Conservation (phyloP, 1,140 invertebrate genomes). For the Ceratina calcarata region DNA sequence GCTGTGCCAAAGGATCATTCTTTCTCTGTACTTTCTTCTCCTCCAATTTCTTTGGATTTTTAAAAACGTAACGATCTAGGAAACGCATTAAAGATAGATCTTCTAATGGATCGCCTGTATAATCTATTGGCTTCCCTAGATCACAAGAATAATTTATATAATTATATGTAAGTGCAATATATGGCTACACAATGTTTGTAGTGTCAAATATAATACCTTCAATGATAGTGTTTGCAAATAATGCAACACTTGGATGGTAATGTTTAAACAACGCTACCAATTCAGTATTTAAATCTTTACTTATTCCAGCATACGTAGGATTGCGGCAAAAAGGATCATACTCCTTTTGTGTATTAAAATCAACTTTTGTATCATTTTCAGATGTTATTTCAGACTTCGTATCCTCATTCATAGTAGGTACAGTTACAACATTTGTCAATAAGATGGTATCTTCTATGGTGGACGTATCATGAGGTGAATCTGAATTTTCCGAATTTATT, state of each 20-base stretch:
- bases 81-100: slow-evolving; percentile 95
- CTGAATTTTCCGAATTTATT: slow-evolving; percentile 19
- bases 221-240: slow-evolving; percentile 93
- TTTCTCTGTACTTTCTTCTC: slow-evolving; percentile 70
- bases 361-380: slow-evolving; percentile 63
- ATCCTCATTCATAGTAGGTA: slow-evolving; percentile 22
- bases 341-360: slow-evolving; percentile 68
- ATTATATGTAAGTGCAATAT: neutral
- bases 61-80: slow-evolving; percentile 96
- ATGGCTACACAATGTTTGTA: too few species aligned
- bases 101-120: slow-evolving; percentile 94
- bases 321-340: slow-evolving; percentile 91
- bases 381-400: slow-evolving; percentile 16
- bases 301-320: slow-evolving; percentile 91
- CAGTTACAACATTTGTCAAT: slow-evolving; percentile 68
- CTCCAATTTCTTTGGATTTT: slow-evolving; percentile 93
- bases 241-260: slow-evolving; percentile 94
- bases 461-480: slow-evolving; percentile 39
- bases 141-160: slow-evolving; percentile 36
- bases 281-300: slow-evolving; percentile 86
- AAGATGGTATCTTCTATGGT: slow-evolving; percentile 71
- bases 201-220: slow-evolving; percentile 80
- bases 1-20: slow-evolving; percentile 71
- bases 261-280: slow-evolving; percentile 86
- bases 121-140: slow-evolving; percentile 87